Conservation (phyloP, 2,113 vertebrate species). For the Silurus glanis region DNA sequence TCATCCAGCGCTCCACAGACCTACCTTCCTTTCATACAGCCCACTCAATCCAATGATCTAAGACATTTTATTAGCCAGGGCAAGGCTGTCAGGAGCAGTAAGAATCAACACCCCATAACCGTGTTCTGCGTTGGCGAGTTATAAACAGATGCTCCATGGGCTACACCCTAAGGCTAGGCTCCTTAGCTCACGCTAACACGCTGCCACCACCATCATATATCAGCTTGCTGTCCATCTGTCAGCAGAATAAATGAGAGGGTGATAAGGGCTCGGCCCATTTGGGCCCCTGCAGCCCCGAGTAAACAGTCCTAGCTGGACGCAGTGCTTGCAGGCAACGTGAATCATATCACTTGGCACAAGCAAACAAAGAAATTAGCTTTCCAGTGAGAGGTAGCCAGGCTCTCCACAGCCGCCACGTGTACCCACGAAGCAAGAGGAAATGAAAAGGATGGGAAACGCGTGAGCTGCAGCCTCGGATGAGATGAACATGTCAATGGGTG, state of each 20-base stretch:
- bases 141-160: conserved; percentile 37
- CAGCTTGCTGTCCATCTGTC: conserved; percentile 29
- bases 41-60: conserved; percentile 12
- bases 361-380: conserved; percentile 54
- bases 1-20: conserved; percentile 18
- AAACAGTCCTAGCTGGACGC: conserved; percentile 35
- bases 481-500: conserved; percentile 1
- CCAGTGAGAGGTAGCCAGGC: conserved; percentile 51
- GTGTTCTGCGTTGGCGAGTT: conserved; percentile 7
- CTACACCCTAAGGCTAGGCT: conserved; percentile 36
- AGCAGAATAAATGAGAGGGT: conserved; percentile 28
- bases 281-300: conserved; percentile 19
- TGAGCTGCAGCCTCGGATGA: conserved; percentile 40
- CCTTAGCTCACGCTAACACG: conserved; percentile 19
- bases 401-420: conserved; percentile 24
- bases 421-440: conserved; percentile 40
- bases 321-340: conserved; percentile 32
- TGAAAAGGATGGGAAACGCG: conserved; percentile 28
- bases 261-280: conserved; percentile 25
- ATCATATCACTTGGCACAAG: conserved; percentile 49
- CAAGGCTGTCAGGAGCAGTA: conserved; percentile 45
- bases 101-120: conserved; percentile 44
- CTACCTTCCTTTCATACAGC: not conserved
- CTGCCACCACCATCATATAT: conserved; percentile 30
- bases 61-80: conserved; percentile 27